Base-by-base conservation (phyloP, 2,113 vertebrate genomes). In the Gadus chalcogrammus region DNA sequence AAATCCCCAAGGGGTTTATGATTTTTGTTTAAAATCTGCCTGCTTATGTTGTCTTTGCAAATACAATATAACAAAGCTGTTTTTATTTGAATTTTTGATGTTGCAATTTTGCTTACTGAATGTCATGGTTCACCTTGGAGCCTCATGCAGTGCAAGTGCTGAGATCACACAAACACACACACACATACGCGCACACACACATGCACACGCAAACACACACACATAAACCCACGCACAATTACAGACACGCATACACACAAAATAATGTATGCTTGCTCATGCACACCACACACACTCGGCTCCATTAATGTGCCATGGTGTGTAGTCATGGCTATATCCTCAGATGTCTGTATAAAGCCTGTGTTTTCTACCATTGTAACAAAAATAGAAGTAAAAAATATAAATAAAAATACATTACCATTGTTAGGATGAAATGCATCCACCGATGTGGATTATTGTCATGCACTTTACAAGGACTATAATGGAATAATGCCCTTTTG, bases 401-500 rank as follows among this genome's bases (percentile, higher is more conserved):
- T 53, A 65, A 67, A 73, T n/a, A 58, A 58, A 58, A 58, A 58
- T 17, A 58, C 55, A 17, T 73, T 66, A 73, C 58, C 13, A 52
- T 71, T 64, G 55, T 61, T 69, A 60, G n/a, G 27, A 31, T 31
- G 64, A 22, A 76, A 67, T 71, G 53, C 58, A 72, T 74, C 67
- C 68, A 56, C 76, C 67, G 75, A 88, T 63, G 61, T 69, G 64
- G 80, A 74, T 15, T 52, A 16, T 63, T 76, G 62, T 72, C 55
- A 64, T 77, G 82, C 84, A 89, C 73, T 78, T 85, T 69, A 60
- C 69, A 77, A 80, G 78, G 76, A 69, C 64, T 71, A 58, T 13
- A 53, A 28, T 52, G 11, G 11, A 38, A 27, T 5, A 7, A 68
- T 68, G 74, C 16, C 27, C 28, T 78, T 60, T 42, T 74, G 17